Base-by-base conservation (phyloP, 2,113 vertebrate genomes). In the Gorsachius goisagi region DNA sequence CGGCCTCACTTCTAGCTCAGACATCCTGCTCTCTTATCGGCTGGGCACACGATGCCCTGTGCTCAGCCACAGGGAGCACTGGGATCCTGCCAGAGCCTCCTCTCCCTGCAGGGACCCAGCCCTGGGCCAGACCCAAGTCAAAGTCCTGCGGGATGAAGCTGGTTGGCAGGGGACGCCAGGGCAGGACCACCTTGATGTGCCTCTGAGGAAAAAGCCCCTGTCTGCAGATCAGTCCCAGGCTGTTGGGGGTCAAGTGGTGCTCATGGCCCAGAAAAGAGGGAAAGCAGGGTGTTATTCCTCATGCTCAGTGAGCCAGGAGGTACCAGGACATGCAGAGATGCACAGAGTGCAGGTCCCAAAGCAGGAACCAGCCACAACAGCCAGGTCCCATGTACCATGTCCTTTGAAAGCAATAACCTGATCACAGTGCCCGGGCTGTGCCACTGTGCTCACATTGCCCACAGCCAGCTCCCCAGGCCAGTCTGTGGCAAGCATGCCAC, bases 371-470 rank as follows among this genome's bases (percentile, higher is more conserved):
- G 68, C 10, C 44, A 37, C 33, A 85, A 24, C 30, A 81, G 24
- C 5, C 19, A 16, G 3, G 6, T 66, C 19, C 41, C 72, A 84
- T 63, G 26, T 20, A 60, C 30, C 30, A 14, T 0, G 1, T 47
- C 15, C 28, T 23, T 72, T 44, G 35, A 68, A 82, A 93, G 33
- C 20, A 49, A 21, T 33, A 75, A 64, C 11, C 16, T 26, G 37
- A 58, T 32, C 6, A 19, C 0, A 0, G 50, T 26, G 18, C 6
- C 11, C 1, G 1, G 35, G 11, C 47, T 56, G 16, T 60, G 12
- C 11, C 33, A 7, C 28, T 9, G 9, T 12, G 33, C 17, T 86
- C 37, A 67, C 0, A 0, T 15, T 81, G 63, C 11, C 59, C 26
- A 16, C 14, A n/a, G 11, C 28, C 47, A 45, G 30, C 41, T 74